Percentiles rank a stretch among this genome's conserved stretches.
Conservation (phyloP, 2,888 invertebrate genomes). For the Gortyna flavago region DNA sequence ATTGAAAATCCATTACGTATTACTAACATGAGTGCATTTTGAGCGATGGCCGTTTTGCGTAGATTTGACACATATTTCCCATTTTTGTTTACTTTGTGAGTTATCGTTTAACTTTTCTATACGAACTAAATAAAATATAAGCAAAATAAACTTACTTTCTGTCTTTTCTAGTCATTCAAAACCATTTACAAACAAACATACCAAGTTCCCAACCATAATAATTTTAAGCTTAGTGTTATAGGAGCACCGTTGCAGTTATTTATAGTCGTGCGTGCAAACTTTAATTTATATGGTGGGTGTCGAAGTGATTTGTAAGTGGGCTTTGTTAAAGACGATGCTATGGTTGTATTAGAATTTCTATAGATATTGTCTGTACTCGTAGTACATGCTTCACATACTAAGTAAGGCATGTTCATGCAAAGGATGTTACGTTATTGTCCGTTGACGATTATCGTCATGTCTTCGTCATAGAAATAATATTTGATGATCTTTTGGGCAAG, state of each 20-base stretch:
- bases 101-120: neutral
- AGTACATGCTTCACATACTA: constrained; percentile 48
- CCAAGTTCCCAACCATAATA: constrained; percentile 11
- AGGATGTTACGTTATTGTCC: constrained; percentile 1
- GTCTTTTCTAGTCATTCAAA: neutral
- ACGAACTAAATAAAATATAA: neutral
- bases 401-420: constrained; percentile 17
- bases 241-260: constrained; percentile 55
- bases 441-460: constrained; percentile 9
- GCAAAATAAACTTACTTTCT: neutral
- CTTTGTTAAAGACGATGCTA: constrained; percentile 55
- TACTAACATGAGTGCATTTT: neutral
- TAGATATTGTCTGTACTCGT: constrained; percentile 46
- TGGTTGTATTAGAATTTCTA: constrained; percentile 52
- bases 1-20: neutral
- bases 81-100: neutral
- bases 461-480: neutral
- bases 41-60: neutral
- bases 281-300: constrained; percentile 61
- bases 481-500: neutral
- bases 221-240: constrained; percentile 42
- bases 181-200: constrained; percentile 41
- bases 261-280: constrained; percentile 58
- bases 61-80: neutral
- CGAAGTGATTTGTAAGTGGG: constrained; percentile 61